Conservation (phyloP, 2,113 vertebrate species). For the Lepus europaeus region DNA sequence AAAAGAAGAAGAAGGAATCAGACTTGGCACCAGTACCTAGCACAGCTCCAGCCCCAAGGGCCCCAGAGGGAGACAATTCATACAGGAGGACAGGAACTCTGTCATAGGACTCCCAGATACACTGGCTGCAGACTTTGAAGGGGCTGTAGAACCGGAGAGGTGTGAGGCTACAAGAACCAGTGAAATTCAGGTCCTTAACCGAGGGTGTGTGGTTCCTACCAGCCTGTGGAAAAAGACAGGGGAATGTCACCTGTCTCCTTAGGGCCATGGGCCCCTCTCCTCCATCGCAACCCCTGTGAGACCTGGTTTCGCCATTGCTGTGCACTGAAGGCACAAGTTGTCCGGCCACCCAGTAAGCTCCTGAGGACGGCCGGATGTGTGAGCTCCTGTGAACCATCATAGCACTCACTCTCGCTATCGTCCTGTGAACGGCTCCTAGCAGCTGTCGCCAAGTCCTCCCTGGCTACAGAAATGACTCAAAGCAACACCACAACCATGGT, state of each 20-base stretch:
- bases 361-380: background rate
- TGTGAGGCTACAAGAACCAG: rapidly evolving
- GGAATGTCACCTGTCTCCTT: background rate
- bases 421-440: conserved; percentile 50
- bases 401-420: background rate
- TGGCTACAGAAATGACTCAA: conserved; percentile 55
- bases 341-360: background rate
- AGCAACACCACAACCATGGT: conserved; percentile 72
- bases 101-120: background rate
- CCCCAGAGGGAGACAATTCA: background rate
- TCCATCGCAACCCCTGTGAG: background rate
- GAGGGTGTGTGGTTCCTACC: background rate
- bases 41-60: background rate
- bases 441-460: conserved; percentile 76
- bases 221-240: background rate
- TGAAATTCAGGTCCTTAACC: background rate
- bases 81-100: background rate
- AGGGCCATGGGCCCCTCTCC: background rate
- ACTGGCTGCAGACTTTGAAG: background rate
- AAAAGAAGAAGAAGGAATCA: no score
- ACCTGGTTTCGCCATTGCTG: background rate
- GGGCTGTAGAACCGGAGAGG: background rate
- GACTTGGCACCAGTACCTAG: no score
- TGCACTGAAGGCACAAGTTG: background rate
- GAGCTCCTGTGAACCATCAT: background rate